Percentiles rank a stretch among this genome's conserved stretches.
phyloP scores from a whole-genome alignment of 2,888 invertebrate genomes.

The Anagyrus pseudococci region DNA sequence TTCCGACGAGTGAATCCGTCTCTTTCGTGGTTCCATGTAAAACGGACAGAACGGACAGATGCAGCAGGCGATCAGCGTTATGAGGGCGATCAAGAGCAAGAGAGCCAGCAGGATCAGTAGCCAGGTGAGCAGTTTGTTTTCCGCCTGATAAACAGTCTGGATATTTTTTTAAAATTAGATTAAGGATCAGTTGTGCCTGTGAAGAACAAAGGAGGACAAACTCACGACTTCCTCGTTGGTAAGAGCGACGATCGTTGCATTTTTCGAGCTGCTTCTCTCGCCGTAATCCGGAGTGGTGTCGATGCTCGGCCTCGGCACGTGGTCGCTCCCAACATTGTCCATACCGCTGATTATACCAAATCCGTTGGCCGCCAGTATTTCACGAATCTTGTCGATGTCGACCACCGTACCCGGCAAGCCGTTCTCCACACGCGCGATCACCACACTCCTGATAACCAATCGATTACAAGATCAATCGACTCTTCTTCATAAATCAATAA shows the following conservation, averaged over 20 bases:
- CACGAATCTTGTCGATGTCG: constrained; percentile 57
- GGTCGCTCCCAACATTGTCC: constrained; percentile 31
- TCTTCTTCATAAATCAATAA: no score
- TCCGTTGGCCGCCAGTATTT: constrained; percentile 55
- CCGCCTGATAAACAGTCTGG: constrained; percentile 76
- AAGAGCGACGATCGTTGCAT: constrained; percentile 36
- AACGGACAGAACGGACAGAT: constrained; percentile 86
- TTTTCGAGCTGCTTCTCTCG: constrained; percentile 11
- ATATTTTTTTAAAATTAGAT: constrained; percentile 48
- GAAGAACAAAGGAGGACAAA: constrained; percentile 20
- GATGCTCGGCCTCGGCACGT: constrained; percentile 16
- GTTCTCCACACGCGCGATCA: constrained; percentile 57
- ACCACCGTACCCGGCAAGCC: constrained; percentile 53
- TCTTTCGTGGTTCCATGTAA: constrained; percentile 73
- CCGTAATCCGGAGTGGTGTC: constrained; percentile 13
- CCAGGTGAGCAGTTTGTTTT: constrained; percentile 79
- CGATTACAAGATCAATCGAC: background rate
- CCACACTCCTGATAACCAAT: constrained; percentile 50
- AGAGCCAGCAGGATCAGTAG: constrained; percentile 78
- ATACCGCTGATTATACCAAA: constrained; percentile 54
- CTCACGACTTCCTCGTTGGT: constrained; percentile 54
- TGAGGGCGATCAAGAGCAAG: constrained; percentile 74
- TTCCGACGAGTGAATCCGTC: constrained; percentile 57
- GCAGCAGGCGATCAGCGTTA: constrained; percentile 80
- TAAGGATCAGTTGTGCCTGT: constrained; percentile 18